A percentile compares a stretch with the other conserved stretches of the same genome.
phyloP scores from a whole-genome alignment of 2,797 vertebrate genomes.

The Pelochelys cantorii region DNA sequence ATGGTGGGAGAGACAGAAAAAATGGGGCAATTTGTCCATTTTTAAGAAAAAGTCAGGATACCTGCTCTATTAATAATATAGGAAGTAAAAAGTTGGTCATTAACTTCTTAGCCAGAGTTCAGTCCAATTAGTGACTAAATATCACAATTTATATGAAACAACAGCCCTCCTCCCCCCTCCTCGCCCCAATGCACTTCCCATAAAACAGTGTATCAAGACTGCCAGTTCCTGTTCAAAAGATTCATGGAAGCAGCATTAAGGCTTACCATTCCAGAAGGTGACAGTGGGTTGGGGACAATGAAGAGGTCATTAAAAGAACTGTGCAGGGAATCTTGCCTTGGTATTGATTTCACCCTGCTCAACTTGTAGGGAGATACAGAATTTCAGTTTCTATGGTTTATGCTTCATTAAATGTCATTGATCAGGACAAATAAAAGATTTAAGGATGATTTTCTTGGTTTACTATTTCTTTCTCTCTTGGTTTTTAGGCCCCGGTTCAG shows the following conservation, averaged over 20 bases:
- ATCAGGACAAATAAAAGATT: not conserved
- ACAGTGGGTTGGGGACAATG: slow-evolving; percentile 38
- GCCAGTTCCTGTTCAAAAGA: slow-evolving; percentile 30
- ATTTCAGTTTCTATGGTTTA: slow-evolving; percentile 45
- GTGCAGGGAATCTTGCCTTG: slow-evolving; percentile 37
- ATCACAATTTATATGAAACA: slow-evolving; percentile 19
- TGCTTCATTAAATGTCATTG: not conserved
- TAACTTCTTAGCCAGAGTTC: slow-evolving; percentile 6
- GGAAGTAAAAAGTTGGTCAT: slow-evolving; percentile 33
- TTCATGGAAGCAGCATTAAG: slow-evolving; percentile 50
- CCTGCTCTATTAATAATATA: not conserved
- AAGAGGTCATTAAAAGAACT: slow-evolving; percentile 58
- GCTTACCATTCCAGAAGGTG: slow-evolving; percentile 34
- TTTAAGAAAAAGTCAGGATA: too few relatives aligned
- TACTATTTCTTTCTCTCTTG: not conserved
- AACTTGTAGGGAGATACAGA: slow-evolving; percentile 38
- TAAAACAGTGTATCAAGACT: slow-evolving; percentile 45
- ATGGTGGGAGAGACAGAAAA: too few relatives aligned
- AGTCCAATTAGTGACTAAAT: slow-evolving; percentile 62
- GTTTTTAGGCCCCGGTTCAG: not conserved
- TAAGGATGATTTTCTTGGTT: not conserved
- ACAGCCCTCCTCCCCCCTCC: not conserved
- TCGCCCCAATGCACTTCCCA: slow-evolving; percentile 25
- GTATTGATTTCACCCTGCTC: slow-evolving; percentile 1
- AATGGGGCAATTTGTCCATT: too few relatives aligned